phyloP scores from a whole-genome alignment of 2,888 invertebrate genomes.

The Heterodera filipjevi region DNA sequence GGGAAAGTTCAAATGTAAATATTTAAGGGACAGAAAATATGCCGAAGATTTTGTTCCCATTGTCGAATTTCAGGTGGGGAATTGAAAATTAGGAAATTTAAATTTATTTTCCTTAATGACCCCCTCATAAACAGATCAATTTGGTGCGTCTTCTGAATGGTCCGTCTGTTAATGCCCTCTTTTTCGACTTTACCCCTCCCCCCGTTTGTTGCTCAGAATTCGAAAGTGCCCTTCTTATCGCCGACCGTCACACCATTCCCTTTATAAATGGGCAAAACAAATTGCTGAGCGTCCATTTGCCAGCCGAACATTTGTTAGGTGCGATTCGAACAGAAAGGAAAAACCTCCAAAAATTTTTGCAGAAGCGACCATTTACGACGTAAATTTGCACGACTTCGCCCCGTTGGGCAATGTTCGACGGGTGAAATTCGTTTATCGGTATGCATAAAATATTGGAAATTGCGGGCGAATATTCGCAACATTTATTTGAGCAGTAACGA shows the following conservation, averaged over 20 bases:
- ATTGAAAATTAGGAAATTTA: neutral
- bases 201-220: constrained; percentile 36
- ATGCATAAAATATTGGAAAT: no score
- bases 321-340: neutral
- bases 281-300: constrained; percentile 41
- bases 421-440: constrained; percentile 49
- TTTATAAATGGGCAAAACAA: constrained; percentile 46
- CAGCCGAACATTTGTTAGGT: constrained; percentile 45
- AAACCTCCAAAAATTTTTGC: constrained; percentile 6
- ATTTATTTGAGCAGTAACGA: constrained; percentile 36
- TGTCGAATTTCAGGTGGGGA: constrained; percentile 48
- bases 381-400: constrained; percentile 46
- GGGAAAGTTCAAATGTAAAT: constrained; percentile 19
- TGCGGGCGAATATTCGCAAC: neutral
- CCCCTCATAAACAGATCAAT: constrained; percentile 23
- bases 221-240: constrained; percentile 53
- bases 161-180: constrained; percentile 12
- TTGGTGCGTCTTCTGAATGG: constrained; percentile 47
- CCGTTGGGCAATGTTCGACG: constrained; percentile 44
- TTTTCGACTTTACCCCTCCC: neutral
- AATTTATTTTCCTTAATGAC: neutral
- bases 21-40: constrained; percentile 49
- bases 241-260: constrained; percentile 54
- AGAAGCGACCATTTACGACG: constrained; percentile 30
- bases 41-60: constrained; percentile 45